Evolutionary conservation across 1,140 invertebrate species (phyloP).

Genomic region (Atta texana): DNA sequence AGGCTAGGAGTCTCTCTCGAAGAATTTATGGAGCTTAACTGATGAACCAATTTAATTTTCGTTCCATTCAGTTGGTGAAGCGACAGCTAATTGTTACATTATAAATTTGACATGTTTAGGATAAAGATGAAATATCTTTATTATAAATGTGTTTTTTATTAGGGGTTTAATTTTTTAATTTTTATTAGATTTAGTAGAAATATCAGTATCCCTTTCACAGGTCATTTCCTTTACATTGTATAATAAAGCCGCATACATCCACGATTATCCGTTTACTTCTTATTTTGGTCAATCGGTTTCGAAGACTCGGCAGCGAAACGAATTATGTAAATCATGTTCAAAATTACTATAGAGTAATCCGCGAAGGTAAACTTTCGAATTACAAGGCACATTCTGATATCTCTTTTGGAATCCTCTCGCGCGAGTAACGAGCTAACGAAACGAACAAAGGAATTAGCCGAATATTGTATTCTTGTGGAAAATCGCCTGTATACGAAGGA

Average conservation of each 20-base stretch:
- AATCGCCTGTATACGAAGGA: slow-evolving; percentile 47
- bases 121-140: neutral
- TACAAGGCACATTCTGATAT: neutral
- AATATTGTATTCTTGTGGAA: slow-evolving; percentile 61
- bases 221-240: neutral
- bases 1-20: neutral
- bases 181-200: slow-evolving; percentile 6
- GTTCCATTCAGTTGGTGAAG: neutral
- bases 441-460: slow-evolving; percentile 76
- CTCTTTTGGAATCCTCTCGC: slow-evolving; percentile 58
- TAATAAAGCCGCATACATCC: neutral
- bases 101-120: neutral
- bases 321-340: slow-evolving; percentile 47
- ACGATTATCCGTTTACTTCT: slow-evolving; percentile 7
- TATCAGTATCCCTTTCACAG: neutral
- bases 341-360: slow-evolving; percentile 30
- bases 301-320: neutral
- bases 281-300: slow-evolving; percentile 35
- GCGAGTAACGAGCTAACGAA: slow-evolving; percentile 61
- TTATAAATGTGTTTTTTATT: neutral
- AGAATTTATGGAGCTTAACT: slow-evolving; percentile 17
- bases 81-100: neutral
- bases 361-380: slow-evolving; percentile 47
- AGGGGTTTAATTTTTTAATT: too few species aligned
- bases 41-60: slow-evolving; percentile 18